Percentiles rank a stretch among this genome's conserved stretches.
These are phyloP conservation scores for Timema cristinae DNA, from an alignment of 2,888 invertebrate genomes.

Conservation along the genomic window DNA sequence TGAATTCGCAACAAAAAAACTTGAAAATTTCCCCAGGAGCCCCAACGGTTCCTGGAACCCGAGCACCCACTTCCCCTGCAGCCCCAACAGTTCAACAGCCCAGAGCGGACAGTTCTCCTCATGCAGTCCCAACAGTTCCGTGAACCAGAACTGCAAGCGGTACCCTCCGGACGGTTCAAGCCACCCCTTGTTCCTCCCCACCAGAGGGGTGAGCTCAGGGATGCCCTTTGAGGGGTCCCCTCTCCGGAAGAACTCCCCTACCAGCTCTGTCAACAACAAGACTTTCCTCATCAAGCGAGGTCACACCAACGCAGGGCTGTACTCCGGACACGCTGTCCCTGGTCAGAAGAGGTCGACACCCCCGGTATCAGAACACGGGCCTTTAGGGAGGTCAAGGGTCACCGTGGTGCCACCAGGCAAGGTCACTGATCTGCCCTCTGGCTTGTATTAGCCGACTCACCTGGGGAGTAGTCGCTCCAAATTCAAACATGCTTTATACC, in stretches of 20 bases:
- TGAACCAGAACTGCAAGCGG: constrained; percentile 15
- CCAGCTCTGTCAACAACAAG: constrained; percentile 40
- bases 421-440: constrained; percentile 38
- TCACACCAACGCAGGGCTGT: constrained; percentile 59
- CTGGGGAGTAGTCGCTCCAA: too few relatives aligned
- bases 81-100: constrained; percentile 41
- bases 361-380: constrained; percentile 12
- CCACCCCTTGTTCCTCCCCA: constrained; percentile 23
- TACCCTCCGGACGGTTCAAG: constrained; percentile 32
- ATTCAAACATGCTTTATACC: too few relatives aligned
- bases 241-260: constrained; percentile 12
- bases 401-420: constrained; percentile 33
- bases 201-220: constrained; percentile 1
- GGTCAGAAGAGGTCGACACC: constrained; percentile 16
- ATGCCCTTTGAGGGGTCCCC: constrained; percentile 15
- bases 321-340: constrained; percentile 49
- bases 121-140: neutral
- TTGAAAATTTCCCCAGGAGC: too few relatives aligned
- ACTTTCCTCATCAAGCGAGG: constrained; percentile 59
- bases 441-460: constrained; percentile 35
- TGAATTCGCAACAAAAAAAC: too few relatives aligned
- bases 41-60: too few relatives aligned
- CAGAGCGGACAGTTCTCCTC: constrained; percentile 39
- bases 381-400: constrained; percentile 2
- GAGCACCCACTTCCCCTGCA: constrained; percentile 38